phyloP scores from a whole-genome alignment of 2,113 vertebrate species.

The Sphyrna mokarran region DNA sequence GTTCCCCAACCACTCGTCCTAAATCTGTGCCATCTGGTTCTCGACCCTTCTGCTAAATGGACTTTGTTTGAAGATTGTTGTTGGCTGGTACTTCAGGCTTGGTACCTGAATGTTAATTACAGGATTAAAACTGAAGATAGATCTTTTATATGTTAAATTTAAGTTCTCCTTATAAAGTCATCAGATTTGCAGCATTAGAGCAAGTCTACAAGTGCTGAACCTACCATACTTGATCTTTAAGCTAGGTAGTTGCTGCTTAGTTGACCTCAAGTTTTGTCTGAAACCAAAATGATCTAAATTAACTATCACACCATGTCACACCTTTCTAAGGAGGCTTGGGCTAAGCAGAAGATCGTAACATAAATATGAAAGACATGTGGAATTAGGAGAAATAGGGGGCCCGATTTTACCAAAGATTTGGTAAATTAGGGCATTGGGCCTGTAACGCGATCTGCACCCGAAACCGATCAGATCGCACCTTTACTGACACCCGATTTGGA shows the following conservation, averaged over 20 bases:
- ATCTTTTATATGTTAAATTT: not conserved
- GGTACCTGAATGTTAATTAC: not conserved
- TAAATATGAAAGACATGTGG: not conserved
- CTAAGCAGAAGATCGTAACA: not conserved
- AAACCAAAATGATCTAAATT: not conserved
- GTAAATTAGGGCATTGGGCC: too few relatives aligned
- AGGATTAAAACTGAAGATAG: not conserved
- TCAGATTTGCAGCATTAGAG: not conserved
- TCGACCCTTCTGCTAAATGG: not conserved
- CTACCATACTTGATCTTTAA: not conserved
- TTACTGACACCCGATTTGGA: too few relatives aligned
- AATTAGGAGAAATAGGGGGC: not conserved
- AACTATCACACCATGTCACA: not conserved
- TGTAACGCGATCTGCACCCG: too few relatives aligned
- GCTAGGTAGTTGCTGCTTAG: too few relatives aligned
- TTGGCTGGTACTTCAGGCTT: not conserved
- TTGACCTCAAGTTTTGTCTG: not conserved
- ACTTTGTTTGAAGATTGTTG: not conserved
- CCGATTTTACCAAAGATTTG: too few relatives aligned
- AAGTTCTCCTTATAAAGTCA: not conserved
- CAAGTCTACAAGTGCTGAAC: not conserved
- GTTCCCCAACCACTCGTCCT: not conserved
- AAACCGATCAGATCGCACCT: too few relatives aligned
- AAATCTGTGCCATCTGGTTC: not conserved
- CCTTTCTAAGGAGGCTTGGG: not conserved